Evolutionary conservation across 2,797 vertebrate genomes (phyloP), one percentile per base, ranked within the genome.

Genomic region (Leucoraja ocellata): DNA sequence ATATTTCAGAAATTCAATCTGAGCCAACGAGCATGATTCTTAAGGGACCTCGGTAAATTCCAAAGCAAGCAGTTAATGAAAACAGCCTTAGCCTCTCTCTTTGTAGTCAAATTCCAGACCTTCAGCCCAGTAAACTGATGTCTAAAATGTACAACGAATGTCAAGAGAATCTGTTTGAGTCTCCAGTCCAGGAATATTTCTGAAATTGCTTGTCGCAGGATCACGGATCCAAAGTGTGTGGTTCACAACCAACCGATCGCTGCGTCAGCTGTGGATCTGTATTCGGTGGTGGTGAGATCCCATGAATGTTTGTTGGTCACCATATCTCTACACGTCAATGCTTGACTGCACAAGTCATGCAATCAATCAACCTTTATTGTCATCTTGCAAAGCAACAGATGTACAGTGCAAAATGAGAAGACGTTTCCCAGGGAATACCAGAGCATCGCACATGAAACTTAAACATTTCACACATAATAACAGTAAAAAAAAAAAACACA

Each of bases 1-100:
- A 88, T 88, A 88, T 88, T 88, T 32, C 63, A 88, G n/a, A 32
- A 68, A 68, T 88, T 88, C 84, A 88, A 36, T 88, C 63, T 68
- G 8, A 68, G 61, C 18, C 63, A 36, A 36, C 10, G 84, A 65
- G n/a, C 6, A 36, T 68, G n/a, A 36, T n/a, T 68, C 84, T 68
- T 68, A 3, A 36, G 84, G 63, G 84, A 68, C 61, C n/a, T 18
- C 61, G 32, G 61, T 32, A 88, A 88, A 88, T 88, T 88, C 84
- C 63, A 68, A 88, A 68, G 61, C 84, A 68, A 65, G 63, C n/a
- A 63, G 61, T 88, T 88, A 88, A 88, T 88, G 84, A 88, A 88
- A 88, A 36, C n/a, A 88, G n/a, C 2, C 84, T 18, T 68, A 36
- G 7, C 68, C 32, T 68, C 84, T 36, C 13, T 83, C 61, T 68